Evolutionary conservation across 2,797 vertebrate genomes (phyloP).

Genomic region (Glossophaga mutica): DNA sequence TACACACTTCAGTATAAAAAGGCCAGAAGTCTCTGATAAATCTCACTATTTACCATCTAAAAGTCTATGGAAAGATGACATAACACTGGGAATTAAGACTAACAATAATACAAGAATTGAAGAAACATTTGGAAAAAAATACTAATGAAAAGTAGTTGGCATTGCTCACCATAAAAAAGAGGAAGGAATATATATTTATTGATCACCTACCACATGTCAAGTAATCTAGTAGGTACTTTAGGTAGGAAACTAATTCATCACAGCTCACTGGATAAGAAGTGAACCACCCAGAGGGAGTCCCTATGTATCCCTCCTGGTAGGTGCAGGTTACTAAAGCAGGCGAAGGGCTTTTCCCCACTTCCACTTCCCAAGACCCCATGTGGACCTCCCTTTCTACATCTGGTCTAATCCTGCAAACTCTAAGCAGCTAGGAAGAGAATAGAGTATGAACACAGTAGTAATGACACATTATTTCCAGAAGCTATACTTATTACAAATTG

Average conservation of each 20-base stretch:
- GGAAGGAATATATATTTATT: not conserved
- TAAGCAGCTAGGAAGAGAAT: not conserved
- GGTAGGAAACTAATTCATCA: not conserved
- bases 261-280: not conserved
- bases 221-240: not conserved
- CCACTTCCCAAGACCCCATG: not conserved
- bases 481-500: not conserved
- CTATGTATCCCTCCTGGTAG: not conserved
- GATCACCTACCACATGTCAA: not conserved
- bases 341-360: not conserved
- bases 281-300: not conserved
- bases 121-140: not conserved
- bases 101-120: not conserved
- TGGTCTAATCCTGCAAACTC: not conserved
- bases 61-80: not conserved
- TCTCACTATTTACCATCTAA: not conserved
- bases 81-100: not conserved
- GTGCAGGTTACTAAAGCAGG: not conserved
- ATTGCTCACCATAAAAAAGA: not conserved
- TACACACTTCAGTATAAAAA: not conserved
- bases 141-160: not conserved
- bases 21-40: not conserved
- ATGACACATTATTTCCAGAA: not conserved
- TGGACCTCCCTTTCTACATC: not conserved
- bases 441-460: not conserved